phyloP scores from a whole-genome alignment of 2,888 invertebrate genomes.

The Iselma pallidipennis region DNA sequence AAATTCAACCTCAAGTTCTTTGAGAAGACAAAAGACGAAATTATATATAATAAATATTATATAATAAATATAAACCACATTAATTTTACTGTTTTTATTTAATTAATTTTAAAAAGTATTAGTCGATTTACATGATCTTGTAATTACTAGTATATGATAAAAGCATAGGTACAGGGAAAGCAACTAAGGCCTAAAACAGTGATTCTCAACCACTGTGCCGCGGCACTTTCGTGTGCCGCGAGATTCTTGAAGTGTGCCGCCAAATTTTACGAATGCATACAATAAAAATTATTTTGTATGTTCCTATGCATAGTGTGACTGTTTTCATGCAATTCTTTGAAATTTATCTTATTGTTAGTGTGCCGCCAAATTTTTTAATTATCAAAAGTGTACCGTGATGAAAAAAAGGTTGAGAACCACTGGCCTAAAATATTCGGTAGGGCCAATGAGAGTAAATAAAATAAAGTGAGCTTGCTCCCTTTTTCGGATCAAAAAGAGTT shows the following conservation, averaged over 20 bases:
- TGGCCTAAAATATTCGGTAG: slow-evolving; percentile 30
- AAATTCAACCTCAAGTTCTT: not conserved
- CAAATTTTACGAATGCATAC: too few relatives aligned
- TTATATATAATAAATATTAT: too few relatives aligned
- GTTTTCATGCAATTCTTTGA: too few relatives aligned
- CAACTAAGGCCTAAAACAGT: slow-evolving; percentile 23
- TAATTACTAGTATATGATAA: slow-evolving; percentile 20
- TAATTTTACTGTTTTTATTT: not conserved
- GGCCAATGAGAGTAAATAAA: slow-evolving; percentile 29
- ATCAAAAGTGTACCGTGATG: too few relatives aligned
- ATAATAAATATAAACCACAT: not conserved
- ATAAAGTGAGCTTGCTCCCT: slow-evolving; percentile 45
- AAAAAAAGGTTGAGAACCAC: too few relatives aligned
- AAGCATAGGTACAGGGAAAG: slow-evolving; percentile 11
- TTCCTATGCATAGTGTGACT: too few relatives aligned
- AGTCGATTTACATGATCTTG: not conserved
- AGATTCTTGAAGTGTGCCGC: too few relatives aligned
- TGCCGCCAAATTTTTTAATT: too few relatives aligned
- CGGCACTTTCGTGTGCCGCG: too few relatives aligned
- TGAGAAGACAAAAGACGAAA: not conserved
- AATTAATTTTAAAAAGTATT: not conserved
- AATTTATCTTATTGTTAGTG: too few relatives aligned
- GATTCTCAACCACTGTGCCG: too few relatives aligned
- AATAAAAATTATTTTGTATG: too few relatives aligned
- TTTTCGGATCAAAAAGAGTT: slow-evolving; percentile 48